A percentile compares a stretch with the other conserved stretches of the same genome.
Evolutionary conservation across 1,140 invertebrate species (phyloP).

Genomic region (Drusus annulatus): DNA sequence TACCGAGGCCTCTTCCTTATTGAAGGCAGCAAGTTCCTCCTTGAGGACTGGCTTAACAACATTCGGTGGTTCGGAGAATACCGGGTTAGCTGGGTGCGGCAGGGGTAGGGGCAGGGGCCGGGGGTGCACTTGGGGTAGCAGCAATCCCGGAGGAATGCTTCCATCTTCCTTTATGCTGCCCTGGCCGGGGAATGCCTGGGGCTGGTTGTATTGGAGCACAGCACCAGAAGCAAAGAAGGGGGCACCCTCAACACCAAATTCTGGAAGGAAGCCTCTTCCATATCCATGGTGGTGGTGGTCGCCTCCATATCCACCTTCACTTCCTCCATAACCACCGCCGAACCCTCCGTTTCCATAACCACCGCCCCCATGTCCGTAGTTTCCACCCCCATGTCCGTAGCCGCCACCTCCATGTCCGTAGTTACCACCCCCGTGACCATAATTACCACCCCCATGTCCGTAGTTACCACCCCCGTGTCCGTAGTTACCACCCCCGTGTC

Average conservation of each 20-base stretch:
- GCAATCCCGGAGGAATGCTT: not conserved
- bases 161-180: not conserved
- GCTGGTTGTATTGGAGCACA: not conserved
- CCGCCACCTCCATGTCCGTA: constrained; percentile 19
- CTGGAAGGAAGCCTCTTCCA: constrained; percentile 30
- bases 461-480: constrained; percentile 17
- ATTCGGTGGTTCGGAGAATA: too few relatives aligned
- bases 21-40: not conserved
- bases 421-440: constrained; percentile 24
- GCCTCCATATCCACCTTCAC: constrained; percentile 22
- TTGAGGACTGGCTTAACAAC: not conserved
- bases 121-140: not conserved
- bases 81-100: not conserved
- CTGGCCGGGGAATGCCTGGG: not conserved
- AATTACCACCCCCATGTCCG: not conserved
- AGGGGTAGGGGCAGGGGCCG: not conserved
- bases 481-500: constrained; percentile 15
- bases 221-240: not conserved
- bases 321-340: not conserved
- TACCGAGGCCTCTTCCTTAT: not conserved
- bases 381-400: constrained; percentile 7
- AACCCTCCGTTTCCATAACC: constrained; percentile 10
- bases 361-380: constrained; percentile 15
- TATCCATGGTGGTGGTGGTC: constrained; percentile 24
- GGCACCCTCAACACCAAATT: not conserved